Evolutionary conservation across 2,888 invertebrate genomes (phyloP).

Genomic region (Leptopterna dolabrata): DNA sequence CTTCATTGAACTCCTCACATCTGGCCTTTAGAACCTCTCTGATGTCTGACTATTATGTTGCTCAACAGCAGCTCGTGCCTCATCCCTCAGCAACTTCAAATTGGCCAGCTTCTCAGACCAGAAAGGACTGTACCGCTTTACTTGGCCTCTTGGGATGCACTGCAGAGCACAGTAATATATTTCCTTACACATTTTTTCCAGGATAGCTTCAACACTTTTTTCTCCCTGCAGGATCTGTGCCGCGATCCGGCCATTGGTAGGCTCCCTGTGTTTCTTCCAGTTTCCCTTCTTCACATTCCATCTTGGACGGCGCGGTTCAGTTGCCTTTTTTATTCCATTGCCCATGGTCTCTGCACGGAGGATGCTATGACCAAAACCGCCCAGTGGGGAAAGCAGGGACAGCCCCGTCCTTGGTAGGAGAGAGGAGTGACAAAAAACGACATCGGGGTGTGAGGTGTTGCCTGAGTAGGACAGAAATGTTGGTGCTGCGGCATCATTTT

Average conservation of each 20-base stretch:
- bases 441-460: neutral
- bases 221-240: neutral
- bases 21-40: neutral
- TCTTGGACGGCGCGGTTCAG: too few relatives aligned
- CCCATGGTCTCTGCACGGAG: neutral
- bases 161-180: neutral
- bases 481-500: neutral
- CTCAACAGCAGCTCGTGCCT: neutral
- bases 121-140: neutral
- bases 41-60: neutral
- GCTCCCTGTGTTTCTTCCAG: neutral
- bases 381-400: neutral
- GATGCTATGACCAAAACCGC: neutral
- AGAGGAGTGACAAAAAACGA: neutral
- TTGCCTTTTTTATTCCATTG: neutral
- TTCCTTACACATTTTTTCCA: neutral
- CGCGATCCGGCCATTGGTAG: neutral
- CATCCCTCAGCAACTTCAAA: neutral
- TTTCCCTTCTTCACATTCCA: conserved; percentile 15
- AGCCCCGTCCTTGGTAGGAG: neutral
- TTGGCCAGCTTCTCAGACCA: conserved; percentile 18
- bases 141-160: neutral
- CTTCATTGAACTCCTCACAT: neutral
- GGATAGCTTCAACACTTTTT: neutral
- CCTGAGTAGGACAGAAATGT: neutral